Evolutionary conservation across 2,888 invertebrate species (phyloP), one percentile per base, ranked within the genome.

Genomic region (Tipula helvola): DNA sequence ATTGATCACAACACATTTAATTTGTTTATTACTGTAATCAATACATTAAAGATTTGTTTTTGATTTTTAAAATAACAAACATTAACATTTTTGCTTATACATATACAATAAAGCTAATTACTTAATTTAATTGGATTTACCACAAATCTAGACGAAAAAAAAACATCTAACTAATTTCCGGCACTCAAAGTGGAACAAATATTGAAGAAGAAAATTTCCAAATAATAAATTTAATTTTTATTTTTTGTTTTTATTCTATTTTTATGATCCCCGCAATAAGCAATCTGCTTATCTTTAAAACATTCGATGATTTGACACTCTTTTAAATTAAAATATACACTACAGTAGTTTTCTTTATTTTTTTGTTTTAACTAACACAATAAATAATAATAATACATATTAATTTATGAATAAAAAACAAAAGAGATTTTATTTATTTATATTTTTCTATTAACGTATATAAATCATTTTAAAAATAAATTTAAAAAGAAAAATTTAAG

Each of bases 341-440:
- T 71, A 28, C 28, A 18, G 28, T 71, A 28, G 71, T 71, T 71
- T 71, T 71, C 28, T 71, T 57, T 71, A 12, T 52, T 52, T 52
- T 52, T 71, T 71, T 71, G 71, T 71, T 71, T 71, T 71, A 71
- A 71, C 10, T 71, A 71, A 71, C 71, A 28, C 28, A 71, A 71
- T 71, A 71, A 71, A 71, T 71, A 71, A 71, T 71, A 71, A 71
- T 71, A 71, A 71, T 71, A 71, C 71, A 71, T 71, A 71, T 71
- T 71, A 28, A 71, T 71, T 71, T 71, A 71, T 71, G 28, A 71
- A 71, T 71, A n/a, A 13, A 52, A 12, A 28, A 28, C 28, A 28
- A 28, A 28, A 28, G 28, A 28, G 28, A 28, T 1, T 52, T 71
- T 71, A 71, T 71, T 71, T 71, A 71, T 71, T 71, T 71, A 71